Conservation (phyloP, 1,140 invertebrate species). For the Saccostrea echinata region DNA sequence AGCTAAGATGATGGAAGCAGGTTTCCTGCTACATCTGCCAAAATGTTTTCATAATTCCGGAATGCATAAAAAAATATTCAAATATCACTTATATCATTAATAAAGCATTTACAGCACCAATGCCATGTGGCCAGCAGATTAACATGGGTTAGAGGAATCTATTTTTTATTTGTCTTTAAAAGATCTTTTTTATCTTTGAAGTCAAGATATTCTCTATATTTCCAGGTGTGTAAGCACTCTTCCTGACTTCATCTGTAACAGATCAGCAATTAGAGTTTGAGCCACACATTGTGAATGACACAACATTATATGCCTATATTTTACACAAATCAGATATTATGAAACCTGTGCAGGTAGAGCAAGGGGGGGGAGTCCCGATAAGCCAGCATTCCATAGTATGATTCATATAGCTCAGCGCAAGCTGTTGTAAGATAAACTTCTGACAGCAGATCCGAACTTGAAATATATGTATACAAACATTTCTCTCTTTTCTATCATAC, state of each 20-base stretch:
- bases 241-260: neutral
- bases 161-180: neutral
- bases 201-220: neutral
- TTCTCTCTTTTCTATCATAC: neutral
- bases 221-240: neutral
- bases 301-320: neutral
- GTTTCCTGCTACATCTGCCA: slow-evolving; percentile 5
- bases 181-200: neutral
- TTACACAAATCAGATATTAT: slow-evolving; percentile 5
- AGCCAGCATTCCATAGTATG: neutral
- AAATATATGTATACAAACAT: neutral
- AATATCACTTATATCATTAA: slow-evolving; percentile 8
- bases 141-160: neutral
- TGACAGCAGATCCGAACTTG: neutral
- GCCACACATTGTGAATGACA: slow-evolving; percentile 7
- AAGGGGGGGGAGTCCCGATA: slow-evolving; percentile 13
- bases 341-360: neutral
- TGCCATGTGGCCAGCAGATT: slow-evolving; percentile 16
- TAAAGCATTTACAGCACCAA: neutral
- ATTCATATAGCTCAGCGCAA: neutral
- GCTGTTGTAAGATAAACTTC: slow-evolving; percentile 22
- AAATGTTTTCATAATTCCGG: neutral
- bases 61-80: neutral
- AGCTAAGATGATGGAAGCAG: neutral
- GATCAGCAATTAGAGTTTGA: slow-evolving; percentile 9